Percentiles rank a stretch among this genome's conserved stretches.
These are phyloP conservation scores for Brachionus rubens DNA, from an alignment of 1,140 invertebrate genomes.

Conservation along the genomic window DNA sequence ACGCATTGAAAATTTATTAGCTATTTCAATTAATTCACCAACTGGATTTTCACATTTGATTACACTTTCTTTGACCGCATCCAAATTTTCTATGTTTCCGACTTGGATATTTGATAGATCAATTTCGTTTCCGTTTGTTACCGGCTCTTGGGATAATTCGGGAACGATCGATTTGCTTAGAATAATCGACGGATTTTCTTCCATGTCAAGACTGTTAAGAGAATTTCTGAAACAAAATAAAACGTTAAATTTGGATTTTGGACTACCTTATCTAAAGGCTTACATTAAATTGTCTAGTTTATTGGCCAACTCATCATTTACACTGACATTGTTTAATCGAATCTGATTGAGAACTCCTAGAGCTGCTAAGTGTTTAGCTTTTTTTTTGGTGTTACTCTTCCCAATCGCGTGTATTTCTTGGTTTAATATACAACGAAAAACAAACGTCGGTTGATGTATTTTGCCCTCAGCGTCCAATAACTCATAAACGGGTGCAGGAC, in stretches of 20 bases:
- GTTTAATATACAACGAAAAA: neutral
- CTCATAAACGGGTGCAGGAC: constrained; percentile 1
- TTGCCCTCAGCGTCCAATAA: constrained; percentile 24
- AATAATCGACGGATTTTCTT: constrained; percentile 17
- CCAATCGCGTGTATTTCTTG: neutral
- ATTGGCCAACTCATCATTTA: neutral
- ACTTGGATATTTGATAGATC: constrained; percentile 16
- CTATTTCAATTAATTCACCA: constrained; percentile 44
- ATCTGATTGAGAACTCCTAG: neutral
- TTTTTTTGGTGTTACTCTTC: constrained; percentile 24
- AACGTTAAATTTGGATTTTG: neutral
- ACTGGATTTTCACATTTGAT: constrained; percentile 31
- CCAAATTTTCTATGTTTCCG: neutral
- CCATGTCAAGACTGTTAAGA: constrained; percentile 7
- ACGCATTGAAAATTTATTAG: neutral
- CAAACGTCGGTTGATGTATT: constrained; percentile 39
- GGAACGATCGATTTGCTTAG: neutral
- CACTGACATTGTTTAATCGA: neutral
- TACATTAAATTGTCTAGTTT: constrained; percentile 1
- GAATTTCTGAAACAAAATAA: neutral
- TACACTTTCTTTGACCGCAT: constrained; percentile 12
- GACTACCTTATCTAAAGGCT: neutral
- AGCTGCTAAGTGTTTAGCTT: constrained; percentile 34
- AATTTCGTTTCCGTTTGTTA: neutral
- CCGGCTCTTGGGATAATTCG: neutral